Base-by-base conservation (phyloP, 1,140 invertebrate species). In the Drosophila ambigua region DNA sequence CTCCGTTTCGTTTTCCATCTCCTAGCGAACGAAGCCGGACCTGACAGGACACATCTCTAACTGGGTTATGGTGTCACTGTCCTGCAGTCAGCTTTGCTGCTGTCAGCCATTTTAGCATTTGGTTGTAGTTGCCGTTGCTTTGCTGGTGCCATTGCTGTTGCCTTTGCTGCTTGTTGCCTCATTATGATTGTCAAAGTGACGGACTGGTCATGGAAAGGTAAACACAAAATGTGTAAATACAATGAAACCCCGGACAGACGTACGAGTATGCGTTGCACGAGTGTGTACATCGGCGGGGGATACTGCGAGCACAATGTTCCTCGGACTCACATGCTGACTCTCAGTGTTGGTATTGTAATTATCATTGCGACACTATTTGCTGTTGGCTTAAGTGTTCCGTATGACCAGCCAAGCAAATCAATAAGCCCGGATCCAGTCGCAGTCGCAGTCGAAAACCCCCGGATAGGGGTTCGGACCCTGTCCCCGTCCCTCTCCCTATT, bases 151-250 rank as follows among this genome's bases (percentile, higher is more conserved):
- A 13, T 54, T 54, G 35, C 44, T 54, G 60, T 46, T 71, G 43
- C 69, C 61, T 63, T 73, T 66, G 74, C 69, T 63, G 59, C 61
- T 51, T 72, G 62, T 66, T 82, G 82, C 83, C 82, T 87, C 82
- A 87, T 87, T 87, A 87, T 88, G 82, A 87, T 79, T 83, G 82
- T 87, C 82, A 87, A 87, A 87, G 83, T 88, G 82, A 88, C 82
- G 83, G 75, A 88, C 82, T 88, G 82, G 83, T 87, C 82, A 85
- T 85, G 78, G 68, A 82, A 87, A 87, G 82, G 82, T 87, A 87
- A 87, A 87, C 79, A 87, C 78, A 75, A 79, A 82, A 82, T 88
- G 83, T 82, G 82, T 85, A 85, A 85, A 82, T 85, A 87, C 83
- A 87, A 79, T 79, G 65, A 48, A 65, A 76, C 77, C 35, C 31